These are phyloP conservation scores for Trematocara nigrifrons DNA, from an alignment of 2,113 vertebrate species.

Conservation along the genomic window DNA sequence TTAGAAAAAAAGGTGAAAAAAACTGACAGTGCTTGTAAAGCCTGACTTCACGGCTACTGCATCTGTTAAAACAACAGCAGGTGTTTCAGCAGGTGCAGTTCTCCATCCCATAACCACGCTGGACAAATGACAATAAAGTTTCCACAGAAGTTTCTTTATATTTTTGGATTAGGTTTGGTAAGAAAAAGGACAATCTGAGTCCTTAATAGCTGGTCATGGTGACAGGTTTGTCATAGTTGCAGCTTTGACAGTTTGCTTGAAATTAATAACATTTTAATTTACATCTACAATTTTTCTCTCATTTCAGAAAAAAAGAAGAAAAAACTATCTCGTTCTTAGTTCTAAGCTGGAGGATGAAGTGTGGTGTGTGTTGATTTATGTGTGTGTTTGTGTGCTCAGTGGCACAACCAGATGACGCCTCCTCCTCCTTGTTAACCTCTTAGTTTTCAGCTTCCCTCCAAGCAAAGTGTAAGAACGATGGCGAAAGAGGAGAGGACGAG, in stretches of 20 bases:
- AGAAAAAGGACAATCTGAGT: not conserved
- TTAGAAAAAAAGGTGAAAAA: not conserved
- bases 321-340: accelerated
- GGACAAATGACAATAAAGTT: not conserved
- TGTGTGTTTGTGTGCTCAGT: not conserved
- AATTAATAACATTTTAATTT: not conserved
- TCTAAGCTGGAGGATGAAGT: not conserved
- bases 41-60: not conserved
- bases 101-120: not conserved
- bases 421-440: not conserved
- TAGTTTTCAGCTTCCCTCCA: not conserved
- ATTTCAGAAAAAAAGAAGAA: not conserved
- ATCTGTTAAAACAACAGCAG: not conserved
- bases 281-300: not conserved
- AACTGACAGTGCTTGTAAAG: not conserved
- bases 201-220: not conserved
- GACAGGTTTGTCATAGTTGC: not conserved
- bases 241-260: not conserved
- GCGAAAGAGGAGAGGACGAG: not conserved
- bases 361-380: not conserved
- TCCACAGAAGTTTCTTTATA: not conserved
- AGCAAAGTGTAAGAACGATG: not conserved
- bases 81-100: not conserved
- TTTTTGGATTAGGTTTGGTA: not conserved
- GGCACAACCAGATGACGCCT: not conserved